These are phyloP conservation scores for Distichodus sexfasciatus DNA, from an alignment of 2,797 vertebrate genomes.

Conservation along the genomic window DNA sequence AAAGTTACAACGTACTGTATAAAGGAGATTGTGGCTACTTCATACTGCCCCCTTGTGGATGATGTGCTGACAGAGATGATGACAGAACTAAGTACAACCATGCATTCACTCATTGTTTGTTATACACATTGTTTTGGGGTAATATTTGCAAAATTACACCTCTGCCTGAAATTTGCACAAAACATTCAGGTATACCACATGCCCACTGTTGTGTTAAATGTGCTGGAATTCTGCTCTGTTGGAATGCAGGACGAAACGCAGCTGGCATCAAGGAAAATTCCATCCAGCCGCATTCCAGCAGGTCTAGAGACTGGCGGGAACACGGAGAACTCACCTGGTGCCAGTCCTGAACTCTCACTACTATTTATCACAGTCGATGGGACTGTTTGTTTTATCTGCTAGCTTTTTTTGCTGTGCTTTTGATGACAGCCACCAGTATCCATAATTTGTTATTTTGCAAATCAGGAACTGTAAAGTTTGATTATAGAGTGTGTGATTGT, in stretches of 20 bases:
- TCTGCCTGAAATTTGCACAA: neutral
- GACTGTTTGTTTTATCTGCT: constrained; percentile 22
- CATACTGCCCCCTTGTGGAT: constrained; percentile 34
- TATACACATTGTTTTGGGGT: neutral
- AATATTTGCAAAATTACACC: constrained; percentile 15
- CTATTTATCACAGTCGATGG: neutral
- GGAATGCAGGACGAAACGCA: constrained; percentile 11
- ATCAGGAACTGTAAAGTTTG: neutral
- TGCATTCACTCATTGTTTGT: neutral
- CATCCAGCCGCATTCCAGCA: constrained; percentile 44
- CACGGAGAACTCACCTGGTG: constrained; percentile 31
- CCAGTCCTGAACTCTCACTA: constrained; percentile 16
- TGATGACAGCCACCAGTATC: neutral
- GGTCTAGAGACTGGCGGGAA: constrained; percentile 29
- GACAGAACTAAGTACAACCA: neutral
- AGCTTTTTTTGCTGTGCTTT: constrained; percentile 15
- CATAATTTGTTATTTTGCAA: neutral
- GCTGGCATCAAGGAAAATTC: constrained; percentile 27
- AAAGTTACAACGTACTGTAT: neutral
- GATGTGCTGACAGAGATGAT: neutral
- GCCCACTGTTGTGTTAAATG: constrained; percentile 14
- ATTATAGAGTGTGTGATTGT: neutral
- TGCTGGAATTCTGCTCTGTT: constrained; percentile 16
- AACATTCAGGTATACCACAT: constrained; percentile 10
- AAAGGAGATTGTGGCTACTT: neutral